Evolutionary conservation across 2,797 vertebrate genomes (phyloP), one percentile per base, ranked within the genome.

Genomic region (Varecia variegata): DNA sequence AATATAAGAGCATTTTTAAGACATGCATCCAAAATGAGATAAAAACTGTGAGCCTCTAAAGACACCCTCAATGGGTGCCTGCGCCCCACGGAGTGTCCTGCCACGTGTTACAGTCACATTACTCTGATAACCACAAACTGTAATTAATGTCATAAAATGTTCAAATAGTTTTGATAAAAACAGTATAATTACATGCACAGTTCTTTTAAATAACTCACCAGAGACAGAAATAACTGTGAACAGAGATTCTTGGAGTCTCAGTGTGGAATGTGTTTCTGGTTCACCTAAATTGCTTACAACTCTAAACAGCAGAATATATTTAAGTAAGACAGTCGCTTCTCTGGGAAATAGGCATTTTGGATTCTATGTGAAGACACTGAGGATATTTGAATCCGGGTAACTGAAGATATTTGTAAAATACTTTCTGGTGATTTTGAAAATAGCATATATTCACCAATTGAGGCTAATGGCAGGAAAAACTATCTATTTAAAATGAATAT

Each of bases 151-250:
- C 54, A 74, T n/a, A 2, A 92, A 60, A 60, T 43, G 54, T 81
- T 23, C 47, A 52, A 81, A 70, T n/a, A 21, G 5, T 67, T 96
- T 84, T n/a, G 52, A 95, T 73, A 47, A 89, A 90, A 93, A 35
- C 21, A 82, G 76, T 43, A 13, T 7, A 68, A 35, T 20, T 79
- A 43, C 32, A 9, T 8, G 3, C 38, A 23, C 0, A 21, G 2
- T 9, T 11, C 88, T 62, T 84, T 12, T 60, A 76, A 25, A 88
- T 0, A 82, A 1, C 30, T 92, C 45, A 27, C 2, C 23, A 25
- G 18, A 67, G 18, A 84, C 82, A 20, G 30, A 88, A 70, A n/a
- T 76, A 38, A 0, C 0, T 21, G 12, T 2, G 21, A 32, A 50
- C 6, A 17, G 15, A 0, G 11, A 2, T 52, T 12, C 25, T 12